These are phyloP conservation scores for Pseudopodoces humilis DNA, from an alignment of 2,113 vertebrate genomes.

Conservation along the genomic window DNA sequence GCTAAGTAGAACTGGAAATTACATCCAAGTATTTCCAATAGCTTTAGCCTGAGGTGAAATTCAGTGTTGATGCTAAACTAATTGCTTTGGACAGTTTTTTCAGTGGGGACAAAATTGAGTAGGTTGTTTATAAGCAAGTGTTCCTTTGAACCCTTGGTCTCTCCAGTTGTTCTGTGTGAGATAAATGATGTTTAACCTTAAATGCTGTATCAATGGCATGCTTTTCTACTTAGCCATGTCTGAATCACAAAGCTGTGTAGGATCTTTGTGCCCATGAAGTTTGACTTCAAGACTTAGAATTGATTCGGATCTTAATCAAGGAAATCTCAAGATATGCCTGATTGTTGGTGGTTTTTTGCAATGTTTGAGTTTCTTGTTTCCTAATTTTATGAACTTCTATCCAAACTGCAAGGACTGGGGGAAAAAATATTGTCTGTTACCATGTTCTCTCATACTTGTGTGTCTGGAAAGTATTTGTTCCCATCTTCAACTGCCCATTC, in stretches of 20 bases:
- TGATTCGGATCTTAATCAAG: neutral
- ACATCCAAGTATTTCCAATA: slow-evolving; percentile 7
- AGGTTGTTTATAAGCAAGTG: slow-evolving; percentile 43
- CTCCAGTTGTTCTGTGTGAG: neutral
- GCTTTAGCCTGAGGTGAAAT: neutral
- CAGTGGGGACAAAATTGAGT: slow-evolving; percentile 27
- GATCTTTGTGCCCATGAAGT: neutral
- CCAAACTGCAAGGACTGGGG: neutral
- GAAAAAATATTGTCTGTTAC: neutral
- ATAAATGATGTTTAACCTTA: slow-evolving; percentile 27
- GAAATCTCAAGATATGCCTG: neutral
- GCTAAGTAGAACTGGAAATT: neutral
- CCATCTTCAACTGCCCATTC: neutral
- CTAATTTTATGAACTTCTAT: neutral
- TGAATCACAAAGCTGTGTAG: neutral
- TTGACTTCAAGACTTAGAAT: neutral
- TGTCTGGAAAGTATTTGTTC: neutral
- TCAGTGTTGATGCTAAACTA: neutral
- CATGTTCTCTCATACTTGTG: accelerated
- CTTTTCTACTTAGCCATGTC: slow-evolving; percentile 4
- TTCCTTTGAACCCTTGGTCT: slow-evolving; percentile 26
- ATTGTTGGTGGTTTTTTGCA: neutral
- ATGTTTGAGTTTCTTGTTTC: neutral
- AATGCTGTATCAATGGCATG: neutral
- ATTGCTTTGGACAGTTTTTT: slow-evolving; percentile 53